phyloP scores from a whole-genome alignment of 2,113 vertebrate genomes.

The Crocuta crocuta region DNA sequence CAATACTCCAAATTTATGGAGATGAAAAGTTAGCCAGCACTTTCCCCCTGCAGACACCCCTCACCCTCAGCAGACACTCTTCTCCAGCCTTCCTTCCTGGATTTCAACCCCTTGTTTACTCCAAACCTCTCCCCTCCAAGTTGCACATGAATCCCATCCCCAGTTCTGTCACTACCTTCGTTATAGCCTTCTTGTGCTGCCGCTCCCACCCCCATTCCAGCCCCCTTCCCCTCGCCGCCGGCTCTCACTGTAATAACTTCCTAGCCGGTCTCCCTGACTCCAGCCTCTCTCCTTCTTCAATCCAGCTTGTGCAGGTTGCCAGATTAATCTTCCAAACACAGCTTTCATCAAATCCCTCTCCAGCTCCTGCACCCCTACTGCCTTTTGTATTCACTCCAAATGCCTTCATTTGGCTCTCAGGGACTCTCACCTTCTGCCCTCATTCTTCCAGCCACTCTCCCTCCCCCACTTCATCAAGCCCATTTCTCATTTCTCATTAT shows the following conservation, averaged over 20 bases:
- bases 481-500: conserved; percentile 78
- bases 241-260: conserved; percentile 47
- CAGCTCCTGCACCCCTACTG: conserved; percentile 72
- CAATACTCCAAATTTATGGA: neutral
- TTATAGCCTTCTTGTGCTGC: neutral
- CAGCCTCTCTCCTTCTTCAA: conserved; percentile 51
- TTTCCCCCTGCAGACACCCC: neutral
- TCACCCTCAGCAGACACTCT: neutral
- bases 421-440: conserved; percentile 76
- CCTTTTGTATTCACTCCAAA: conserved; percentile 79
- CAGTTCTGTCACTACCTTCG: neutral
- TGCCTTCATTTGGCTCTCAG: conserved; percentile 77
- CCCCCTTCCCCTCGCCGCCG: neutral
- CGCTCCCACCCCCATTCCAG: neutral
- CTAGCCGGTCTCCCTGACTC: conserved; percentile 53
- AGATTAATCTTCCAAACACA: conserved; percentile 72
- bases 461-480: conserved; percentile 64
- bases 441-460: conserved; percentile 68
- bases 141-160: neutral
- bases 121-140: neutral
- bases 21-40: neutral
- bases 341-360: conserved; percentile 78
- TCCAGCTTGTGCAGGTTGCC: conserved; percentile 63
- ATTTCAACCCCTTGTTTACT: neutral
- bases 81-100: neutral